Conservation (phyloP, 2,113 vertebrate genomes). For the Chloropsis hardwickii region DNA sequence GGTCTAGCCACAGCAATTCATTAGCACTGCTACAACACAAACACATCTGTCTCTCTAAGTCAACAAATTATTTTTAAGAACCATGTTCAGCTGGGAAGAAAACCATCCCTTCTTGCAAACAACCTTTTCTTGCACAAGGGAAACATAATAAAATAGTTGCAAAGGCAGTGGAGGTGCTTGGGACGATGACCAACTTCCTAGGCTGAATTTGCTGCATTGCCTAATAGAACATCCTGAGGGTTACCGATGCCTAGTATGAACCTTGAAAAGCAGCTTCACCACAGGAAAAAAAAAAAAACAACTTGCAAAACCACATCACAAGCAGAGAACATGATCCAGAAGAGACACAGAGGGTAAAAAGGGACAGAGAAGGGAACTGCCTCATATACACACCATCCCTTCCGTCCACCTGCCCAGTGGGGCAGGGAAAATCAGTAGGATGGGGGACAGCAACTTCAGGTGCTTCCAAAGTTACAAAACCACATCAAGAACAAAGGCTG, state of each 20-base stretch:
- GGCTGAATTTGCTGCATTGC: background rate
- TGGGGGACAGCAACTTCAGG: background rate
- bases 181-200: background rate
- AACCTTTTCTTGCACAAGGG: background rate
- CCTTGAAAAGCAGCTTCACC: background rate
- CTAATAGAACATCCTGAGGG: background rate
- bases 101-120: background rate
- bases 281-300: background rate
- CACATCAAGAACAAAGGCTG: background rate
- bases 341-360: background rate
- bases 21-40: background rate
- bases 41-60: background rate
- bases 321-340: background rate
- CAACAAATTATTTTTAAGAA: background rate
- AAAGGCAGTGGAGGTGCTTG: background rate
- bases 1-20: background rate
- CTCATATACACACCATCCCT: background rate
- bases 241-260: background rate
- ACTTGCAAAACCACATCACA: background rate
- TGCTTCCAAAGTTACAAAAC: background rate
- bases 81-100: background rate
- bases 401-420: background rate
- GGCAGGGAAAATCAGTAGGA: background rate
- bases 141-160: background rate
- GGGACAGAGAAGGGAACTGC: background rate